Conservation (phyloP, 2,113 vertebrate species). For the Grammomys surdaster region DNA sequence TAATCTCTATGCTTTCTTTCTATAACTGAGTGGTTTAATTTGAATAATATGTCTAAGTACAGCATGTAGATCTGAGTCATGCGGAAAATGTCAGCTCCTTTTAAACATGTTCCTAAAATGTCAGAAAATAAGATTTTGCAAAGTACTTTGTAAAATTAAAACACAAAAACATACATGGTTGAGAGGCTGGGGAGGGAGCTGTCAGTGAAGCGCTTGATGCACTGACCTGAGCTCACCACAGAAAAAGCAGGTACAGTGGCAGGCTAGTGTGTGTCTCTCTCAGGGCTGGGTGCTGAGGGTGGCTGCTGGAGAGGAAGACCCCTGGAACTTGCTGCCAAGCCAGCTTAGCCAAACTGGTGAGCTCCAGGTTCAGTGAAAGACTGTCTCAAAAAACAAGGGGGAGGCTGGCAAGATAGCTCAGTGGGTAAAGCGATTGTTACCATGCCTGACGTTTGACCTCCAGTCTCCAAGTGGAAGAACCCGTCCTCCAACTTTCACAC, state of each 20-base stretch:
- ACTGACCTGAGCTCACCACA: neutral
- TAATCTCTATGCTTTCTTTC: constrained; percentile 30
- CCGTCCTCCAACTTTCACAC: neutral
- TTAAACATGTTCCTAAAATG: constrained; percentile 41
- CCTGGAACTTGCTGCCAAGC: neutral
- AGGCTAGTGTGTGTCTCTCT: no score
- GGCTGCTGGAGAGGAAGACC: neutral
- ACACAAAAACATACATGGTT: neutral
- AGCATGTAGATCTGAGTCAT: neutral
- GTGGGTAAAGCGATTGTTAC: no score
- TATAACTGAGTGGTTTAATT: constrained; percentile 19
- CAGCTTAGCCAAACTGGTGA: neutral
- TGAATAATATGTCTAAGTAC: neutral
- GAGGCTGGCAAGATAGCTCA: neutral
- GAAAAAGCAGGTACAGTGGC: no score
- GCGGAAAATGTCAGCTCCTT: neutral
- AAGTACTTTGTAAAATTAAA: constrained; percentile 54
- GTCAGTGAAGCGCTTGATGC: no score
- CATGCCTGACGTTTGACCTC: neutral
- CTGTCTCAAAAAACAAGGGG: neutral
- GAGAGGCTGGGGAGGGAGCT: neutral
- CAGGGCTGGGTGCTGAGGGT: neutral
- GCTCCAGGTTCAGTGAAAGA: neutral
- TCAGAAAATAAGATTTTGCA: constrained; percentile 36
- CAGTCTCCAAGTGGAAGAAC: neutral